These are phyloP conservation scores for Zele albiditarsus DNA, from an alignment of 2,888 invertebrate genomes.

Conservation along the genomic window DNA sequence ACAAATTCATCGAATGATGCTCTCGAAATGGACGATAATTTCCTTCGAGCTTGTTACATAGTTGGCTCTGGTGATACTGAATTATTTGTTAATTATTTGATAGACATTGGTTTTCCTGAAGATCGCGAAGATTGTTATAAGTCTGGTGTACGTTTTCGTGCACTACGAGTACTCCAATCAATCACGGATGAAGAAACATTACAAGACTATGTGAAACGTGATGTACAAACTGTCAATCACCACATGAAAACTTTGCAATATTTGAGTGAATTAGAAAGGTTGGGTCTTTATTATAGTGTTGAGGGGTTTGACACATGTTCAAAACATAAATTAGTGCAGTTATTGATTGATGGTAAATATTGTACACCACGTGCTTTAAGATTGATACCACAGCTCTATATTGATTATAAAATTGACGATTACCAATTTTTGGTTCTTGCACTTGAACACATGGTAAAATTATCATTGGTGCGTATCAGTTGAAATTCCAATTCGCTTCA, in stretches of 20 bases:
- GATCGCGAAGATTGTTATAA: conserved; percentile 53
- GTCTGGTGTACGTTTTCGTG: conserved; percentile 64
- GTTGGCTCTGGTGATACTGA: conserved; percentile 63
- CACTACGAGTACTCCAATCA: conserved; percentile 66
- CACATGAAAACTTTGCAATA: conserved; percentile 66
- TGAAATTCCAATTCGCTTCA: not conserved
- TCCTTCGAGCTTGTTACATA: conserved; percentile 69
- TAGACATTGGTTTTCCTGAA: conserved; percentile 63
- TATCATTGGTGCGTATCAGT: conserved; percentile 56
- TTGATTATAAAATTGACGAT: conserved; percentile 63
- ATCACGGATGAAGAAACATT: conserved; percentile 60
- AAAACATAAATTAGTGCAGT: conserved; percentile 60
- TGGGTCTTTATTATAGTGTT: conserved; percentile 66
- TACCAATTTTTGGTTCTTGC: conserved; percentile 57
- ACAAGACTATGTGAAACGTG: conserved; percentile 63
- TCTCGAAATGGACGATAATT: conserved; percentile 29
- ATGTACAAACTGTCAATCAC: conserved; percentile 60
- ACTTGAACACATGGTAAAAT: conserved; percentile 59
- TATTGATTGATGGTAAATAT: conserved; percentile 57
- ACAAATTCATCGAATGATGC: not conserved
- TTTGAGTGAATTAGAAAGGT: conserved; percentile 65
- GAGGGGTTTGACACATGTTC: conserved; percentile 61
- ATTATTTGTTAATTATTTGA: conserved; percentile 62
- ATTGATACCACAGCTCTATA: conserved; percentile 61
- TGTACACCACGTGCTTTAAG: conserved; percentile 56